Percentiles rank a stretch among this genome's conserved stretches.
These are phyloP conservation scores for Astyanax mexicanus DNA, from an alignment of 2,797 vertebrate genomes.

Conservation along the genomic window DNA sequence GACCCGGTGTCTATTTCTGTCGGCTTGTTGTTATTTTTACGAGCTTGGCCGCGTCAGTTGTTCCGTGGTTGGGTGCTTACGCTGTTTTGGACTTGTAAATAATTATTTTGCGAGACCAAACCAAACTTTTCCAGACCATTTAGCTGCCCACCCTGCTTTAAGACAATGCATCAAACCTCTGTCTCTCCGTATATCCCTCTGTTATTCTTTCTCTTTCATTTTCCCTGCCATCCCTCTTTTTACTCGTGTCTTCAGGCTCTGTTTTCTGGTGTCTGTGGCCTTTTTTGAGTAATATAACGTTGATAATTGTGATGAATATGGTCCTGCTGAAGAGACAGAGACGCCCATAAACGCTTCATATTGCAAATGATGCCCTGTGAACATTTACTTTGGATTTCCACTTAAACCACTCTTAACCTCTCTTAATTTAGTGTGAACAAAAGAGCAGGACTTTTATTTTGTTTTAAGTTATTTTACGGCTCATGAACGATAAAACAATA, in stretches of 20 bases:
- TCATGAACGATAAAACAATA: too few relatives aligned
- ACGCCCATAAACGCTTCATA: conserved; percentile 5
- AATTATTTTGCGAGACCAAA: conserved; percentile 27
- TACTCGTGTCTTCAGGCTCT: neutral
- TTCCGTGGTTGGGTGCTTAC: neutral
- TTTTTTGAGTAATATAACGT: neutral
- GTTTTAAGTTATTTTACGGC: neutral
- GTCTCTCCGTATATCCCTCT: conserved; percentile 13
- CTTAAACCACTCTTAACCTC: neutral
- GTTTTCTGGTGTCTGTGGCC: conserved; percentile 16
- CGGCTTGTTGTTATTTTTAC: conserved; percentile 13
- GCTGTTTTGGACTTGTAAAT: conserved; percentile 21
- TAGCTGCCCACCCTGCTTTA: conserved; percentile 18
- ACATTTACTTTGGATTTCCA: neutral
- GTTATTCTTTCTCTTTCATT: neutral
- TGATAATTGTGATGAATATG: neutral
- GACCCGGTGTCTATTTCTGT: conserved; percentile 1
- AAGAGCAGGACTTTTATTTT: neutral
- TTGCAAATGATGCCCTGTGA: neutral
- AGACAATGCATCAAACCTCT: neutral
- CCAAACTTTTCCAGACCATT: conserved; percentile 10
- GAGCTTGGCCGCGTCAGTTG: neutral
- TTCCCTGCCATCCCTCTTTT: neutral
- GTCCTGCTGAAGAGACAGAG: neutral
- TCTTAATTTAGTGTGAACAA: neutral